Conservation (phyloP, 2,797 vertebrate species). For the Harpagifer antarcticus region DNA sequence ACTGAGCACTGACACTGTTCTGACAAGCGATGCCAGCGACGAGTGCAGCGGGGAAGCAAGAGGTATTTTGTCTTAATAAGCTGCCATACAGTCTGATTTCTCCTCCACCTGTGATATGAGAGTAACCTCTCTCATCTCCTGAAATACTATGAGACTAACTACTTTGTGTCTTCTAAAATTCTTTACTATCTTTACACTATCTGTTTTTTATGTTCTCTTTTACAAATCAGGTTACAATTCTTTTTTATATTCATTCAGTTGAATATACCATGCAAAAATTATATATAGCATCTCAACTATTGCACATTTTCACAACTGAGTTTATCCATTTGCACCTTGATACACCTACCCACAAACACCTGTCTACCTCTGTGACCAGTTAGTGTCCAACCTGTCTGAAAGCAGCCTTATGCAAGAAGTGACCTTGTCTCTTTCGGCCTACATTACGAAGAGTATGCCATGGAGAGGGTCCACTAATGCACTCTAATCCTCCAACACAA, state of each 20-base stretch:
- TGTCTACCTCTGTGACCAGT: slow-evolving; percentile 18
- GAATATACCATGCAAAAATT: not conserved
- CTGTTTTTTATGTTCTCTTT: slow-evolving; percentile 10
- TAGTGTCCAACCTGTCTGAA: slow-evolving; percentile 36
- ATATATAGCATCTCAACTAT: not conserved
- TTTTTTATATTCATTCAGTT: not conserved
- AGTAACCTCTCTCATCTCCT: slow-evolving; percentile 41
- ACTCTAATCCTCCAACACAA: slow-evolving; percentile 85
- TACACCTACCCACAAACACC: slow-evolving; percentile 31
- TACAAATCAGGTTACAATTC: not conserved
- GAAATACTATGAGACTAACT: slow-evolving; percentile 29
- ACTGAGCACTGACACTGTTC: slow-evolving; percentile 49
- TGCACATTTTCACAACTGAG: not conserved
- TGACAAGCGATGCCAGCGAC: slow-evolving; percentile 62
- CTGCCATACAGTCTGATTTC: slow-evolving; percentile 63
- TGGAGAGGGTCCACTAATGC: slow-evolving; percentile 80
- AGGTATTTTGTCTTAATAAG: slow-evolving; percentile 76
- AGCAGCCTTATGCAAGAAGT: slow-evolving; percentile 51
- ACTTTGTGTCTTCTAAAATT: slow-evolving; percentile 10
- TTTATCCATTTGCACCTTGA: slow-evolving; percentile 40
- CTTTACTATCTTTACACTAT: slow-evolving; percentile 3
- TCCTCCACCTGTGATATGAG: slow-evolving; percentile 57
- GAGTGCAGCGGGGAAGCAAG: slow-evolving; percentile 48
- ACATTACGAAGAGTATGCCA: slow-evolving; percentile 69
- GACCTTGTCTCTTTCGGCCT: slow-evolving; percentile 74